These are phyloP conservation scores for Galbula dea DNA, from an alignment of 2,113 vertebrate genomes.

Conservation along the genomic window DNA sequence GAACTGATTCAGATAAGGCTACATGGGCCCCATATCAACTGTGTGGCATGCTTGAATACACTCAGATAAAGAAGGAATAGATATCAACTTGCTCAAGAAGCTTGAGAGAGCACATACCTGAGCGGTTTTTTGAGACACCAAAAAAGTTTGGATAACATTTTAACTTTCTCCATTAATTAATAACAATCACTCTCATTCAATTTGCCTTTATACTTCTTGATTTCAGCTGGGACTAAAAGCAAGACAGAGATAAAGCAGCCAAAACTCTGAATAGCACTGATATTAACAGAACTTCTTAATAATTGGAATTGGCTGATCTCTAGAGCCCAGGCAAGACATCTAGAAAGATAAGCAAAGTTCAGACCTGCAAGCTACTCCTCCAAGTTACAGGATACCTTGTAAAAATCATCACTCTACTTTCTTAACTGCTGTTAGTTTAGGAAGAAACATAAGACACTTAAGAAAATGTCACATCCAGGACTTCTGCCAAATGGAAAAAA, in stretches of 20 bases:
- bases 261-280: conserved; percentile 29
- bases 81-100: neutral
- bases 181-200: neutral
- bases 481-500: conserved; percentile 1
- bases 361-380: neutral
- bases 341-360: neutral
- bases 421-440: conserved; percentile 26
- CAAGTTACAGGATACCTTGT: neutral
- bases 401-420: neutral
- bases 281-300: conserved; percentile 29
- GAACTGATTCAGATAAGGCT: conserved; percentile 19
- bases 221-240: conserved; percentile 40
- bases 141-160: conserved; percentile 2
- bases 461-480: neutral
- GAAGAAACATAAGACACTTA: neutral
- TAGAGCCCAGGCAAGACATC: neutral
- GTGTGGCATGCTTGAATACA: neutral
- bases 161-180: conserved; percentile 25
- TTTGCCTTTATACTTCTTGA: conserved; percentile 32
- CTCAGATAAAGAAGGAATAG: neutral
- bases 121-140: neutral
- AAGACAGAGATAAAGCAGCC: conserved; percentile 35
- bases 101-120: neutral
- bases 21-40: neutral
- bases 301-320: neutral